Evolutionary conservation across 2,888 invertebrate species (phyloP).

Genomic region (Eristalis tenax): DNA sequence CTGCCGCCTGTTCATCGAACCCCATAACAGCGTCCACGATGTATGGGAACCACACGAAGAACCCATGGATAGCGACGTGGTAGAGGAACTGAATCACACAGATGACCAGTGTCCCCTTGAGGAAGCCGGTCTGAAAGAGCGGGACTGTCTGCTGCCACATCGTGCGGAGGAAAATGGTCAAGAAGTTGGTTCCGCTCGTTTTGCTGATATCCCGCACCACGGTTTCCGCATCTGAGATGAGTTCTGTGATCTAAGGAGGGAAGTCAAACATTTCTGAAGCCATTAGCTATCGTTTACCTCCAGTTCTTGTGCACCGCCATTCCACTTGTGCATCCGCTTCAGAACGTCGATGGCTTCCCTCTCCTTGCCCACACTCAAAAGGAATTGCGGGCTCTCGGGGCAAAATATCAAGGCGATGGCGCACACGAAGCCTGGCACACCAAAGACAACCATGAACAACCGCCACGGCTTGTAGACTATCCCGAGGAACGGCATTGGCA

Average conservation of each 20-base stretch:
- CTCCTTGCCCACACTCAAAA: slow-evolving; percentile 75
- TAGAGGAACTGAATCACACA: slow-evolving; percentile 75
- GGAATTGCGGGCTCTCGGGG: slow-evolving; percentile 79
- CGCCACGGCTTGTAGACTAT: slow-evolving; percentile 78
- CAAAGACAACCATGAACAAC: slow-evolving; percentile 76
- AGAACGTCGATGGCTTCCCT: slow-evolving; percentile 75
- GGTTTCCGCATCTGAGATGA: slow-evolving; percentile 72
- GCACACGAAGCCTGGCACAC: slow-evolving; percentile 75
- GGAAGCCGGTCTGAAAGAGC: slow-evolving; percentile 75
- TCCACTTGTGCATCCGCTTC: slow-evolving; percentile 74
- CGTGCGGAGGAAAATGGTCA: slow-evolving; percentile 70
- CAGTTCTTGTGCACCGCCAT: slow-evolving; percentile 69
- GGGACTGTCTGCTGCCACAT: slow-evolving; percentile 78
- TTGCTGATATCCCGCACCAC: not conserved
- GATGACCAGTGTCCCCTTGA: slow-evolving; percentile 75
- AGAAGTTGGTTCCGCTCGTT: slow-evolving; percentile 59
- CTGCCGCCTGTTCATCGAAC: slow-evolving; percentile 74
- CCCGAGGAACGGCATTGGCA: slow-evolving; percentile 74
- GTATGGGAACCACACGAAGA: slow-evolving; percentile 79
- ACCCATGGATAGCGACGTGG: slow-evolving; percentile 74
- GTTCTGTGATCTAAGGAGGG: slow-evolving; percentile 68
- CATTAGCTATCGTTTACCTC: slow-evolving; percentile 70
- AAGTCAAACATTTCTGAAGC: not conserved
- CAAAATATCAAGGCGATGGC: slow-evolving; percentile 74
- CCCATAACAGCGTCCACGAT: slow-evolving; percentile 76